These are phyloP conservation scores for Ardeotis arabs DNA, from an alignment of 2,113 vertebrate species.

Conservation along the genomic window DNA sequence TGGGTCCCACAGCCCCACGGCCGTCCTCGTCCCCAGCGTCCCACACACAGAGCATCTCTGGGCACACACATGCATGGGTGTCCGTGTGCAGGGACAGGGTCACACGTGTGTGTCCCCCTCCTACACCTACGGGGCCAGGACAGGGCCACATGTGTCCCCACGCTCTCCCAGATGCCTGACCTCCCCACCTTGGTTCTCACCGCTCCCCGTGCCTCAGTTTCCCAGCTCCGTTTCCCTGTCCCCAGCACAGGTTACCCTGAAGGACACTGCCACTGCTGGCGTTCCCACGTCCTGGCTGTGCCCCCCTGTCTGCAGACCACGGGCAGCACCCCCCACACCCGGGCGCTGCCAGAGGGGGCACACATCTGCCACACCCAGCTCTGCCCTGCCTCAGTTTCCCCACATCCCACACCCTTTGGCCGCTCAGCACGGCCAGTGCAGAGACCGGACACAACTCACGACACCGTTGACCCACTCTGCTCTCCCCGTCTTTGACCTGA, in stretches of 20 bases:
- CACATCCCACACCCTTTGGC: accelerated
- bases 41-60: neutral
- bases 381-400: neutral
- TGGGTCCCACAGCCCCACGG: no score
- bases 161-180: neutral
- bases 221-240: neutral
- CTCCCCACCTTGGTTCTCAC: accelerated
- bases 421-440: accelerated
- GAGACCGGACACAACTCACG: neutral
- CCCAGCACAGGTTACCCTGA: neutral
- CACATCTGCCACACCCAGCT: neutral
- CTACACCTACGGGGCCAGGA: neutral
- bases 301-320: neutral
- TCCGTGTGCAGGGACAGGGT: neutral
- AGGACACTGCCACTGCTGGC: neutral
- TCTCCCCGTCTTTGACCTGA: neutral
- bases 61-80: neutral
- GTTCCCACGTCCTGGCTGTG: neutral
- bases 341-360: neutral
- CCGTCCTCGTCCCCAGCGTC: neutral
- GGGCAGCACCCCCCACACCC: neutral
- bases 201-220: neutral
- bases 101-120: neutral
- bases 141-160: neutral
- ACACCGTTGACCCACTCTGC: accelerated